Evolutionary conservation across 2,888 invertebrate genomes (phyloP), one percentile per base, ranked within the genome.

Genomic region (Epiblema foenella): DNA sequence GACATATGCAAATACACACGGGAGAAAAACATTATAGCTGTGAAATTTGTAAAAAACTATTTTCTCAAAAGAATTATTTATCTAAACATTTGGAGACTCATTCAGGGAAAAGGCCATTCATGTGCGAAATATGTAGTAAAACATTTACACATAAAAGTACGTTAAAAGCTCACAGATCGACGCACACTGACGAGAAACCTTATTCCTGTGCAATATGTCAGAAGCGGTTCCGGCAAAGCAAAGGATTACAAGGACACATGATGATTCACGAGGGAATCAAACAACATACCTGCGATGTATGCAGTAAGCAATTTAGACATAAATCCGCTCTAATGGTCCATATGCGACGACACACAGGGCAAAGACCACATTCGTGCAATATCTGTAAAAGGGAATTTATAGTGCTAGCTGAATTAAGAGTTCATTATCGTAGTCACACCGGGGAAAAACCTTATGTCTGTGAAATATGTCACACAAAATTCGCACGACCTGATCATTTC

Each of bases 221-320:
- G 0, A 64, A 64, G 52, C 37, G 2, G 20, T 64, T 64, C 20
- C 52, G 37, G 17, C 20, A 18, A 20, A 64, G 39, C n/a, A 37
- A 52, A n/a, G n/a, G n/a, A 20, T 51, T 64, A 10, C 20, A 64
- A 39, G 64, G 52, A 0, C 64, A 64, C 39, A 39, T 20, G 20
- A 52, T 29, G 20, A 37, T 54, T 1, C 64, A 64, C 8, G 17
- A 60, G 17, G 39, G 11, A 24, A 46, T 60, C 11, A 60, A 60
- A 29, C 60, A 60, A 17, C 60, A 60, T 29, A 24, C 60, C 15
- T 60, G 60, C 7, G 60, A 60, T 29, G 60, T 60, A 17, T 60
- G 60, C 15, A 46, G 60, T n/a, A 46, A 60, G 18, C 60, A 60
- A 29, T 60, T 46, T 2, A 60, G 46, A 46, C 60, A 60, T 17